phyloP scores from a whole-genome alignment of 2,113 vertebrate species.

The Sitta europaea region DNA sequence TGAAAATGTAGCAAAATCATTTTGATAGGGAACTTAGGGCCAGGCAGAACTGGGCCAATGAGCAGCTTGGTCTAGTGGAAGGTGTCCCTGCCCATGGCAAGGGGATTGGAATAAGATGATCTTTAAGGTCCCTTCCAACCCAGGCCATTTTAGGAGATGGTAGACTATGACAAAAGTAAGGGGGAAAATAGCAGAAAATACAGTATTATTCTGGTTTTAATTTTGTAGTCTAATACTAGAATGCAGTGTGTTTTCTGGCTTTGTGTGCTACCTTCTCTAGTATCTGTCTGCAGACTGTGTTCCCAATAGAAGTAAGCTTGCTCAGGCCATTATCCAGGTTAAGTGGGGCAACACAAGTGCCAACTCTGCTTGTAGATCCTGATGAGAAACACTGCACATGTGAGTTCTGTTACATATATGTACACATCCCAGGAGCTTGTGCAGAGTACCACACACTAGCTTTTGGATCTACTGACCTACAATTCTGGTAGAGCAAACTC shows the following conservation, averaged over 20 bases:
- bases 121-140: background rate
- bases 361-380: background rate
- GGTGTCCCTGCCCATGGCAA: background rate
- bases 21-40: background rate
- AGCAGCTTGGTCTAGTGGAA: background rate
- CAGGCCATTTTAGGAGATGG: background rate
- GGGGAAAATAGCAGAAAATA: background rate
- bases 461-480: background rate
- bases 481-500: background rate
- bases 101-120: background rate
- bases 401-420: background rate
- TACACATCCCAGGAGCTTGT: background rate
- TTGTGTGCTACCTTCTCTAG: background rate
- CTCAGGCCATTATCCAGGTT: background rate
- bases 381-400: background rate
- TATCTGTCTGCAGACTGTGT: background rate
- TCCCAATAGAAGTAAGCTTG: background rate
- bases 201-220: background rate
- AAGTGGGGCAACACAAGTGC: background rate
- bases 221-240: background rate
- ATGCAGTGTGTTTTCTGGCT: background rate
- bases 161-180: background rate
- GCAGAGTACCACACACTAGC: background rate
- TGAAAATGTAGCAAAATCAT: background rate
- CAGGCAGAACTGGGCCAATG: background rate